Evolutionary conservation across 1,140 invertebrate species (phyloP), one percentile per base, ranked within the genome.

Genomic region (Samia ricini): DNA sequence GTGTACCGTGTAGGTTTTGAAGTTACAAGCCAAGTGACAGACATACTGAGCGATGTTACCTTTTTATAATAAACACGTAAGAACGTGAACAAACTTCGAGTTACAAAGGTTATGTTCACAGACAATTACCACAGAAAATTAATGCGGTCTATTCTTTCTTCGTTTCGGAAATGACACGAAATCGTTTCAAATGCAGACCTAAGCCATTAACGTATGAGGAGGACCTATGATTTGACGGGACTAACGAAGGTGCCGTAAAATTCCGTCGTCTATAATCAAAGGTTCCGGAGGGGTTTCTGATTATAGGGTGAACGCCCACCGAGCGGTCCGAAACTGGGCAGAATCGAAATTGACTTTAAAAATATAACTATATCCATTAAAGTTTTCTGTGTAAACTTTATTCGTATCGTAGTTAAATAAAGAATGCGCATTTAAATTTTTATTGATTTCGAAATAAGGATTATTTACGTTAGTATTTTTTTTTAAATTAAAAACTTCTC

Each of bases 281-380:
- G 71, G 71, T 66, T 21, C 55, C 56, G 60, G 61, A 64, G 65
- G 74, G 69, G 58, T 63, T 60, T 22, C 64, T 83, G 84, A 87
- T 87, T 87, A 83, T 58, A 82, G 84, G 81, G 80, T 79, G 75
- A 69, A 80, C 84, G 82, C 84, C 84, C 81, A 83, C 7, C 49
- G 58, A 26, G n/a, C 68, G 33, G 66, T 66, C 54, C 60, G 64
- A 66, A 65, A 56, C 58, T 57, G 68, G 61, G 64, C 70, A 62
- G 51, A 66, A 69, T 57, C 29, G 33, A 36, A 63, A 71, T 56
- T 64, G 57, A 57, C 50, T 62, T 55, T 48, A 61, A 62, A 66
- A n/a, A n/a, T n/a, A n/a, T 49, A 18, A 33, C n/a, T 18, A 19
- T 19, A 19, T 36, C 26, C 18, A 21, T 23, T 7, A n/a, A n/a